Percentiles rank a stretch among this genome's conserved stretches.
Conservation (phyloP, 2,888 invertebrate species). For the Nycteola revayana region DNA sequence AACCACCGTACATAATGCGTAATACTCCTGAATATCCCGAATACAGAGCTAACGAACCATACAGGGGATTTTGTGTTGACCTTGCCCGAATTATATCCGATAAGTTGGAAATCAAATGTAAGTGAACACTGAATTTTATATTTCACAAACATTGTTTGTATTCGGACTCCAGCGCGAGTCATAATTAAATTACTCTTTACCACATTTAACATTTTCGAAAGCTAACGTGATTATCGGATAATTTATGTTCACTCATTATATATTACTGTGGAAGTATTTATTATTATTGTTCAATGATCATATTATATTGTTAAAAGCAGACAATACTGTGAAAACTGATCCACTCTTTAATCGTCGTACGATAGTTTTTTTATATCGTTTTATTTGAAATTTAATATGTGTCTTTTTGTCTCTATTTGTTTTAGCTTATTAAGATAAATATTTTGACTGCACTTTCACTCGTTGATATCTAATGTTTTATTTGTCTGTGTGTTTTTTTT, state of each 20-base stretch:
- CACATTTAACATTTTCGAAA: not conserved
- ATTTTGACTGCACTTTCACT: too few species aligned
- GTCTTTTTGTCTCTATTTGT: too few species aligned
- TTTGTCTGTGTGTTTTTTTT: too few species aligned
- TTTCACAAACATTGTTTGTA: conserved; percentile 1
- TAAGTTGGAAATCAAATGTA: conserved; percentile 92
- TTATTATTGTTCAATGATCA: not conserved
- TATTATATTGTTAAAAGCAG: too few species aligned
- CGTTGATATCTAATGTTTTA: too few species aligned
- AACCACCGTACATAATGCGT: conserved; percentile 93
- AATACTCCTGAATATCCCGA: conserved; percentile 85
- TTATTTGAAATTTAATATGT: too few species aligned
- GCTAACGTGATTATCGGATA: not conserved
- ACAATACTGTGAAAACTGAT: too few species aligned
- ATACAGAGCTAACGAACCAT: conserved; percentile 87
- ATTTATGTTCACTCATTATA: not conserved
- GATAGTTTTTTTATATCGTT: too few species aligned
- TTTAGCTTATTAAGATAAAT: too few species aligned
- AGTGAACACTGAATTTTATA: conserved; percentile 57
- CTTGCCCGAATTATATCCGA: conserved; percentile 91
- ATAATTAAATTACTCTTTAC: not conserved
- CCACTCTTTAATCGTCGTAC: too few species aligned
- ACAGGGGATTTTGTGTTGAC: conserved; percentile 96
- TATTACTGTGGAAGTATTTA: too few species aligned
- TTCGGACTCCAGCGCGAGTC: not conserved